Evolutionary conservation across 1,140 invertebrate genomes (phyloP).

Genomic region (Ceratitis capitata): DNA sequence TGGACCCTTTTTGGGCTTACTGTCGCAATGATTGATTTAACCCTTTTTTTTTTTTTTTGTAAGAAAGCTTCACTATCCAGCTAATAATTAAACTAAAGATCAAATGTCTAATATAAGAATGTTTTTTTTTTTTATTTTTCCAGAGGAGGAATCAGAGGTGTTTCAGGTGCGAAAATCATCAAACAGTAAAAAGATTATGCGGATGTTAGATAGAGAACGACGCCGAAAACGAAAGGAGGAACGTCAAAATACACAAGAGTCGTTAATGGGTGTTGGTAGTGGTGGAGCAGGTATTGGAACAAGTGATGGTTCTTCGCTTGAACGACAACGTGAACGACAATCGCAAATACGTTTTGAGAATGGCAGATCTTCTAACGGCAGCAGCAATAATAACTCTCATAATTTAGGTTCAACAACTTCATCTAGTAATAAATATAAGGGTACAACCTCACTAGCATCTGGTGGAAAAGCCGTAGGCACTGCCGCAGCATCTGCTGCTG

Average conservation of each 20-base stretch:
- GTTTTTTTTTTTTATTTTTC: neutral
- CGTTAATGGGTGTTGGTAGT: neutral
- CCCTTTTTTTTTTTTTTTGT: too few species aligned
- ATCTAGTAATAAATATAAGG: conserved; percentile 21
- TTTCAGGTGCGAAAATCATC: conserved; percentile 96
- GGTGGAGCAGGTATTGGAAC: neutral
- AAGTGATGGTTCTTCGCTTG: neutral
- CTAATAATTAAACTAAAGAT: too few species aligned
- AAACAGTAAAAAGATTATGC: conserved; percentile 89
- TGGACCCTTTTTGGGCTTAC: too few species aligned
- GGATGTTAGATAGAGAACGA: conserved; percentile 83
- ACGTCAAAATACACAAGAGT: conserved; percentile 30
- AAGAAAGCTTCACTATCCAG: too few species aligned
- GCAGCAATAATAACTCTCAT: conserved; percentile 37
- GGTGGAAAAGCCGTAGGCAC: conserved; percentile 53
- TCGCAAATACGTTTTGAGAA: conserved; percentile 29
- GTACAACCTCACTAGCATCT: conserved; percentile 45
- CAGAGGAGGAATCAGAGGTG: conserved; percentile 86
- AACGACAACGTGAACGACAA: conserved; percentile 1
- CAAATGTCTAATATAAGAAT: neutral
- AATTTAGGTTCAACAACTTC: conserved; percentile 42
- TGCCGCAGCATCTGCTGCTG: conserved; percentile 42
- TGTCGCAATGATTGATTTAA: too few species aligned
- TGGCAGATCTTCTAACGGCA: conserved; percentile 3
- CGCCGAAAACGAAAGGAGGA: conserved; percentile 75